Base-by-base conservation (phyloP, 2,113 vertebrate species). In the Danionella cerebrum region DNA sequence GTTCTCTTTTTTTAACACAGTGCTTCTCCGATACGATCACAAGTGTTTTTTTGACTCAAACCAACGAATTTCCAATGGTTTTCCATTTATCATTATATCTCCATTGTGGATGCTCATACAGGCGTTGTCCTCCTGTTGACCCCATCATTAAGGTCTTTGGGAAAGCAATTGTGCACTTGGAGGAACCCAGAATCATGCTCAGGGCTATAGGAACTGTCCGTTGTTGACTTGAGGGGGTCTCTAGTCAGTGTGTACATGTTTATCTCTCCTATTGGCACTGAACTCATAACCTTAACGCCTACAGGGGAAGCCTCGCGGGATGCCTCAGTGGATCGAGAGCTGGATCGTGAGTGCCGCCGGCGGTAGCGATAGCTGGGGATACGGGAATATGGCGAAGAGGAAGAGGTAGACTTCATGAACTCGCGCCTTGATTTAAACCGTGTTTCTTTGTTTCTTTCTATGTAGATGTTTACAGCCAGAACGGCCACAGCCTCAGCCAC, bases 381-480 rank as follows among this genome's bases (percentile, higher is more conserved):
- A 82, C 96, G 90, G 14, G 96, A 92, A 10, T 98, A 98, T 0
- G 96, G 95, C 1, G 96, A 96, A 8, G 93, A 94, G 42, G 94
- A 93, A 1, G 84, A 89, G 51, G 94, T 91, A 1, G 93, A 89
- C 70, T 92, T 94, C 45, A 96, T 89, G 79, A 97, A 95, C 70
- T 97, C 91, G 3, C 92, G 89, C 14, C 84, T 91, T 6, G 91
- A 90, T 82, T 87, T 91, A 86, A 92, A 94, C 53, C 93, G 90
- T 54, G 94, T 74, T 79, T 96, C 95, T 73, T 98, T 98, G 81
- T 96, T 98, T 74, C 85, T 94, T 84, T 99, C 96, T 2, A 98
- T 98, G 85, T 97, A 99, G 87, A 98, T 98, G 87, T 96, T 98
- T 73, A 99, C 92, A 31, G 94, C 92, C 66, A 98, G 89, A 59